A percentile compares a stretch with the other conserved stretches of the same genome.
These are phyloP conservation scores for Erpornis zantholeuca DNA, from an alignment of 2,113 vertebrate species.

Conservation along the genomic window DNA sequence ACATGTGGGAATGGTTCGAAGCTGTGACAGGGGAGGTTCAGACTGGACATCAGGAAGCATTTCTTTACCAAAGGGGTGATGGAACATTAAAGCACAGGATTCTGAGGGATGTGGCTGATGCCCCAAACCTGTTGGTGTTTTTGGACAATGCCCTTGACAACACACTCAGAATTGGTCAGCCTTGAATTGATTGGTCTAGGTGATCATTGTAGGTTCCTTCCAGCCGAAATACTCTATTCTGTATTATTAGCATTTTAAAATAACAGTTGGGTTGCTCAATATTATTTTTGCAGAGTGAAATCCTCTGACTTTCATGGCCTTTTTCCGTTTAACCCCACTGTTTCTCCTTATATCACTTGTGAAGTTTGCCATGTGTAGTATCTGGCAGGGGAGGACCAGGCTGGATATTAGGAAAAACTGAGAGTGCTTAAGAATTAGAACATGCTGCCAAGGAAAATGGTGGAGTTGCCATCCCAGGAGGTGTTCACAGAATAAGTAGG, in stretches of 20 bases:
- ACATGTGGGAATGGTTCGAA: neutral
- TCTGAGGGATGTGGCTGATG: accelerated
- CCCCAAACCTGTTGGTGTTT: accelerated
- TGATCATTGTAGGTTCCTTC: neutral
- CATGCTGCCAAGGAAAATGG: neutral
- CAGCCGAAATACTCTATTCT: neutral
- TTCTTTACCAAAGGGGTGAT: neutral
- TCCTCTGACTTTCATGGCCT: neutral
- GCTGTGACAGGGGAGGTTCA: neutral
- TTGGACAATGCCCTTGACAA: neutral
- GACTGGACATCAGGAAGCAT: neutral
- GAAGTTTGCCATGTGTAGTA: neutral
- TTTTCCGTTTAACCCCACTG: neutral
- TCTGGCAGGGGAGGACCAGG: neutral
- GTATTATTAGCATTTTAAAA: neutral
- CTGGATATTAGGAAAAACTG: neutral
- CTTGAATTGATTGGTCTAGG: neutral
- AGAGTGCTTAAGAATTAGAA: neutral
- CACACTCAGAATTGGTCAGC: neutral
- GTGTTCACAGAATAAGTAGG: neutral
- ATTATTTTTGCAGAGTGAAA: neutral
- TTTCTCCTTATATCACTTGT: neutral
- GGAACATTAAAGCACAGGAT: neutral
- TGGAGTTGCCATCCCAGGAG: neutral
- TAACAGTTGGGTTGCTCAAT: neutral